Conservation (phyloP, 2,113 vertebrate species). For the Ptyas mucosa region DNA sequence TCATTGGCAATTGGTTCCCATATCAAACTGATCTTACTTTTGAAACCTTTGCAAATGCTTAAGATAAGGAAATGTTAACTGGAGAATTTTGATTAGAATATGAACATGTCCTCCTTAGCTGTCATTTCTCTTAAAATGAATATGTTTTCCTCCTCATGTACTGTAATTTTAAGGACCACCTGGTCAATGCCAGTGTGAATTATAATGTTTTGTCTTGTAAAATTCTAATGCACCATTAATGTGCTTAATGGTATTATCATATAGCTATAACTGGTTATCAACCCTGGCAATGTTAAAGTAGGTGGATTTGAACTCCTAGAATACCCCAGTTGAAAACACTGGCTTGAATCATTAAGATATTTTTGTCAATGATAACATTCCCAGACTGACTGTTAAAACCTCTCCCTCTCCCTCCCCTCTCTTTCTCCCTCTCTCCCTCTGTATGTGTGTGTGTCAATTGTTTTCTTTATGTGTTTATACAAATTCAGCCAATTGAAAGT, state of each 20-base stretch:
- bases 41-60: not conserved
- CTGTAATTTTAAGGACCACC: not conserved
- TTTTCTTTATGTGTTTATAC: not conserved
- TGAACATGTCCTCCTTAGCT: not conserved
- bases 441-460: not conserved
- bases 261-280: not conserved
- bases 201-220: not conserved
- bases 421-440: not conserved
- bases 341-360: not conserved
- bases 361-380: not conserved
- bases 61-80: not conserved
- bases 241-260: not conserved
- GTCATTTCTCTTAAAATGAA: not conserved
- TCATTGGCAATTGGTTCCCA: not conserved
- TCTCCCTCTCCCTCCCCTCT: not conserved
- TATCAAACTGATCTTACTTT: not conserved
- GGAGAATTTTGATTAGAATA: not conserved
- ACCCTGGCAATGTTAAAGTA: not conserved
- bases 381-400: not conserved
- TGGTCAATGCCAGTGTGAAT: not conserved
- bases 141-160: not conserved
- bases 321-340: not conserved
- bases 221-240: not conserved
- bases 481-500: not conserved
- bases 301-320: not conserved